Conservation (phyloP, 2,113 vertebrate species). For the Amphiprion percula region DNA sequence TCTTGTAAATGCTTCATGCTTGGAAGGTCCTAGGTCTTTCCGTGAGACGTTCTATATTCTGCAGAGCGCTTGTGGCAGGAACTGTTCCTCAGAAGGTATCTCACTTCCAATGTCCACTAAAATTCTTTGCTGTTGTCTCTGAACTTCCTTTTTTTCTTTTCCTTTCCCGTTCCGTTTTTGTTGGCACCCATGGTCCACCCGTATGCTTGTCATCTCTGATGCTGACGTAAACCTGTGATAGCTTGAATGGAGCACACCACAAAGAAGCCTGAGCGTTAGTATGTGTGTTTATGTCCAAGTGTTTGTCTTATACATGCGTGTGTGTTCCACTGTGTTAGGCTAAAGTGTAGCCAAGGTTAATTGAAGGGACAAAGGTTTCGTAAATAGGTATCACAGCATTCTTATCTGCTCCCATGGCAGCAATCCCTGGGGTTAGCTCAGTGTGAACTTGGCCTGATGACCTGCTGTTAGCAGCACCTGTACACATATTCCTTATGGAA, state of each 20-base stretch:
- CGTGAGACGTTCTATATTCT: constrained; percentile 99
- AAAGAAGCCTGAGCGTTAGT: constrained; percentile 16
- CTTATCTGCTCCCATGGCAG: constrained; percentile 31
- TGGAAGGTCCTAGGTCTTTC: constrained; percentile 98
- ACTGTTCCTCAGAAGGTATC: constrained; percentile 99
- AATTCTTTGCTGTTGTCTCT: not conserved
- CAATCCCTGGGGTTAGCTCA: constrained; percentile 2
- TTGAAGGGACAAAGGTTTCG: constrained; percentile 32
- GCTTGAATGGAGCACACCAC: not conserved
- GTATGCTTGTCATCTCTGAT: constrained; percentile 42
- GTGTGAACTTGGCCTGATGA: constrained; percentile 48
- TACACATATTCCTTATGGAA: constrained; percentile 12
- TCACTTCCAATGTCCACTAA: constrained; percentile 66
- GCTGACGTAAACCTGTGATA: constrained; percentile 16
- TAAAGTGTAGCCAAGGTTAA: constrained; percentile 40
- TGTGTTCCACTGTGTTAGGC: constrained; percentile 22
- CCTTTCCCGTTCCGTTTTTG: not conserved
- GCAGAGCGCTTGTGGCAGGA: constrained; percentile 98
- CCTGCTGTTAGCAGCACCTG: constrained; percentile 47
- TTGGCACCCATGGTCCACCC: constrained; percentile 43
- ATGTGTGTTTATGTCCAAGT: constrained; percentile 26
- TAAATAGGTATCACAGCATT: constrained; percentile 20
- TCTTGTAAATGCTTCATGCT: constrained; percentile 87
- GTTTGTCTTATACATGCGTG: constrained; percentile 12
- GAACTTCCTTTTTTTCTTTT: constrained; percentile 8